phyloP scores from a whole-genome alignment of 2,113 vertebrate genomes.

The Zingel zingel region DNA sequence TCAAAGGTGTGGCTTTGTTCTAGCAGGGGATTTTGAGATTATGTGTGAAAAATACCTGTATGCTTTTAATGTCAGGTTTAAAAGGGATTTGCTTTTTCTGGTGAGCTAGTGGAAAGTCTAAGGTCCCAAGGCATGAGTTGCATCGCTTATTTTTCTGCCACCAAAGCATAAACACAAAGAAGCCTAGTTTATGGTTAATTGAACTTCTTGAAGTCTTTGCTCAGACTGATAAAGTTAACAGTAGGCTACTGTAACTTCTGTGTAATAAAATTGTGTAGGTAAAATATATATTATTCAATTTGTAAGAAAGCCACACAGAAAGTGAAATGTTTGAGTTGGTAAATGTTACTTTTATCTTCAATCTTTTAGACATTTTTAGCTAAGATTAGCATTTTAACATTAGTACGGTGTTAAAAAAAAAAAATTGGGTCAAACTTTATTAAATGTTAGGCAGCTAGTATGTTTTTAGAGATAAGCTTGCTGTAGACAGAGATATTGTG shows the following conservation, averaged over 20 bases:
- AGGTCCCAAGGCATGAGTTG: background rate
- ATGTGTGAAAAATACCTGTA: background rate
- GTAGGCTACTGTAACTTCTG: background rate
- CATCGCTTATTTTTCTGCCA: background rate
- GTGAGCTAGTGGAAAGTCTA: background rate
- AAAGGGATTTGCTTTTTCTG: background rate
- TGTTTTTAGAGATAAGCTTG: background rate
- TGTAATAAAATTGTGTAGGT: background rate
- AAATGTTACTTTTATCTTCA: background rate
- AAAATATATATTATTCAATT: background rate
- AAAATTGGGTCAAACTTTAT: background rate
- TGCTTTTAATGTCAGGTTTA: background rate
- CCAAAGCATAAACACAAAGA: background rate
- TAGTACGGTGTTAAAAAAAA: background rate
- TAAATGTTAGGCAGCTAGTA: background rate
- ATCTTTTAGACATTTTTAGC: background rate
- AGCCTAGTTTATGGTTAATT: background rate
- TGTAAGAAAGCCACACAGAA: background rate
- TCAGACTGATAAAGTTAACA: background rate
- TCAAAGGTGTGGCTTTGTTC: constrained; percentile 26
- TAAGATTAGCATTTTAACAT: background rate
- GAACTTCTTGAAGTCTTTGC: background rate
- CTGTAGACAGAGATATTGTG: background rate
- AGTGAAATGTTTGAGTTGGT: background rate
- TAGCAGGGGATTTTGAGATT: background rate